Evolutionary conservation across 53 echinoderm and acorn worm species (phyloP), one percentile per base, ranked within the genome.

Genomic region (Holothuria leucospilota): DNA sequence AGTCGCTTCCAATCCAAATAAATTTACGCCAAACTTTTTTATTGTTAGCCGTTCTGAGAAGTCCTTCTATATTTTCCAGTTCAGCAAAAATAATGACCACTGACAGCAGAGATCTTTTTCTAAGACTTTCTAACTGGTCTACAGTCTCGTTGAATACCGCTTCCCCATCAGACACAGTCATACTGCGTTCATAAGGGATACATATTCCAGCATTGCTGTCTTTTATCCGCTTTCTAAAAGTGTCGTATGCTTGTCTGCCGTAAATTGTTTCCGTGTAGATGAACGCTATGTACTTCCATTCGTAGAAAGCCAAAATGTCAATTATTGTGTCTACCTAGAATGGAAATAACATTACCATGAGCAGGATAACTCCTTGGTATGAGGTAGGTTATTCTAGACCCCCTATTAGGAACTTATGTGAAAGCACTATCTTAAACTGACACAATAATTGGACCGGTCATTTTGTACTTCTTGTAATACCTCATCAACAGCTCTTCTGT

Each of bases 1-100:
- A 93, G 72, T 97, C 98, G 82, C 93, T 93, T 0, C 93, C 98
- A 18, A 97, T 90, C 98, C 98, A 97, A 51, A 97, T 92, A 78
- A 97, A 97, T n/a, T 88, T 56, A 20, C 86, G 85, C 8, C 41
- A 29, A 68, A 84, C 93, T 28, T 88, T 88, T 29, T 71, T 77
- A 39, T 63, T 56, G n/a, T 68, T 86, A 2, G 90, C 94, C 4
- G 91, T 89, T 13, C 18, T 62, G 51, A 97, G 89, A 20, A 97
- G 84, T 39, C 88, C 63, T 40, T 92, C 72, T 2, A 87, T 90
- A 60, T 89, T 88, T 56, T 95, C 98, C 20, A 93, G 84, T 58
- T 97, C 95, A 12, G 89, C 93, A 53, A 95, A 97, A 21, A 97
- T 87, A 23, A 97, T 93, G 26, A 97, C 98, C 24, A 95, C 98